Base-by-base conservation (phyloP, 2,888 invertebrate genomes). In the Lasius fuliginosus region DNA sequence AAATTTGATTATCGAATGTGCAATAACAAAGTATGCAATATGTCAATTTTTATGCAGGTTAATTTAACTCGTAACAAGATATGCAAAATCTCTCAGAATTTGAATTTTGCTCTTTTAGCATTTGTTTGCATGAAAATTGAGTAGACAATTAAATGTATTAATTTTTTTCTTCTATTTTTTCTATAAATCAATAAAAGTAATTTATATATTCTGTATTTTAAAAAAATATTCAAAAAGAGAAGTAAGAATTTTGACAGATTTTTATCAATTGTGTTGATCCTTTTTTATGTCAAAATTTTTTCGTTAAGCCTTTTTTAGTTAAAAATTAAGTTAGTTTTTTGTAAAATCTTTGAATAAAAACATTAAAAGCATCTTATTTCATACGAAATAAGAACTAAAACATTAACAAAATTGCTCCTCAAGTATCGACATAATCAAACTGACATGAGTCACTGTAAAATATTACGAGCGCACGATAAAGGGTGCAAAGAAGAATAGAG, bases 331-430 rank as follows among this genome's bases (percentile, higher is more conserved):
- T 42, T 60, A 42, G 30, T 58, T 12, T 49, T 6, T 8, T 30
- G 62, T 2, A 30, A 62, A 36, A 40, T 76, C 53, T 23, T 9
- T 8, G 27, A 76, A 40, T 15, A 5, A n/a, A 23, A 23, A 30
- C 1, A 36, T 30, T 65, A 18, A 49, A 60, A 62, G 33, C 23
- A 33, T n/a, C 15, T 65, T 42, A n/a, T 77, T 56, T 76, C 9
- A 46, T n/a, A 30, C 12, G 30, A 27, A n/a, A 12, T 42, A 15
- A 42, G 18, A 40, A 42, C 12, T 42, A 23, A 27, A 33, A 60
- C 58, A 82, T 77, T 87, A 84, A 60, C 68, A 77, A 85, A 77
- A 68, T 84, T 64, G 49, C 73, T 30, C 71, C 56, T 85, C 56
- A 75, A 82, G 62, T 74, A 83, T 83, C 67, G 85, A 65, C 67